phyloP scores from a whole-genome alignment of 2,797 vertebrate species.

The Sternarchorhynchus goeldii region DNA sequence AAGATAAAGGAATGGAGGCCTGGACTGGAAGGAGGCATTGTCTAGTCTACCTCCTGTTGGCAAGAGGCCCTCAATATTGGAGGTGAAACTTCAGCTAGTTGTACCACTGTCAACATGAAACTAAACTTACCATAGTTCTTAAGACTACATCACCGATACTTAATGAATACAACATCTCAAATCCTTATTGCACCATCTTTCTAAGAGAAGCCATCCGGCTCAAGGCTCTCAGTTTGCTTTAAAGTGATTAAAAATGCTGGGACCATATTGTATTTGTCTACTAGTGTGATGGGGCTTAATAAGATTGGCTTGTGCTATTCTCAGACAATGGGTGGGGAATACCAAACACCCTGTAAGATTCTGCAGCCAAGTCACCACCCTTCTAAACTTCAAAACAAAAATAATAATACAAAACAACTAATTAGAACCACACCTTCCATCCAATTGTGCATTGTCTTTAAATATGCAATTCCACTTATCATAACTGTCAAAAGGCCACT shows the following conservation, averaged over 20 bases:
- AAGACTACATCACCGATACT: not conserved
- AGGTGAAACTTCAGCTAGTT: conserved; percentile 27
- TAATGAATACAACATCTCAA: not conserved
- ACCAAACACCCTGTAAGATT: conserved; percentile 48
- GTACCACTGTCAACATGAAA: conserved; percentile 19
- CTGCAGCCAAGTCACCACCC: conserved; percentile 35
- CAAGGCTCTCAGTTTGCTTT: not conserved
- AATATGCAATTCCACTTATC: conserved; percentile 34
- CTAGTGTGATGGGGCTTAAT: conserved; percentile 15
- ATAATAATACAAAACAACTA: conserved; percentile 41
- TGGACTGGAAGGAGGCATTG: conserved; percentile 29
- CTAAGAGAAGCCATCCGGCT: not conserved
- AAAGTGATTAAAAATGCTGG: conserved; percentile 19
- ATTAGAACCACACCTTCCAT: conserved; percentile 45
- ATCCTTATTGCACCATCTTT: not conserved
- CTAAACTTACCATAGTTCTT: not conserved
- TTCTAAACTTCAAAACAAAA: conserved; percentile 60
- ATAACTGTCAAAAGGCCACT: not conserved
- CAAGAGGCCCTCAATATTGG: conserved; percentile 15
- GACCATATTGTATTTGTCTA: not conserved
- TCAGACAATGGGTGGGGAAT: conserved; percentile 43
- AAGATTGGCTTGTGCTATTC: conserved; percentile 28
- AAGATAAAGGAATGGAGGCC: conserved; percentile 10
- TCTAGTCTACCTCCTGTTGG: conserved; percentile 59
- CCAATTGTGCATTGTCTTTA: not conserved